Percentiles rank a stretch among this genome's conserved stretches.
These are phyloP conservation scores for Macroteleia sp. DNA, from an alignment of 2,888 invertebrate species.

Conservation along the genomic window DNA sequence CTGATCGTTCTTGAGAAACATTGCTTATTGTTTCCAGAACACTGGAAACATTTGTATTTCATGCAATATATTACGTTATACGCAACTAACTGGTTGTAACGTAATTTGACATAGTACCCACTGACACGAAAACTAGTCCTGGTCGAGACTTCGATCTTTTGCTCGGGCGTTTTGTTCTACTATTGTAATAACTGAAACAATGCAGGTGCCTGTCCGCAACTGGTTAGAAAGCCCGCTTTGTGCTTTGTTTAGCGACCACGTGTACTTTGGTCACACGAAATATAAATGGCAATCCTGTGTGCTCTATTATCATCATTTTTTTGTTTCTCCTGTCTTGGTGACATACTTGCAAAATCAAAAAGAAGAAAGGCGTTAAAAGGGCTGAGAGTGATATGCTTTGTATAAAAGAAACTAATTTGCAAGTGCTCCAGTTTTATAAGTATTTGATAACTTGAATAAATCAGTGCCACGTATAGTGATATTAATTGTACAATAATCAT, in stretches of 20 bases:
- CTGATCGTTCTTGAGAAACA: constrained; percentile 34
- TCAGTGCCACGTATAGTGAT: background rate
- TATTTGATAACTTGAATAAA: background rate
- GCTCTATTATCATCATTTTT: constrained; percentile 31
- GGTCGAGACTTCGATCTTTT: constrained; percentile 73
- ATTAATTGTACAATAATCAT: constrained; percentile 31
- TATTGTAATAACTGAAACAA: constrained; percentile 81
- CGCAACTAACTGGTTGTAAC: constrained; percentile 13
- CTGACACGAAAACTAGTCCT: constrained; percentile 46
- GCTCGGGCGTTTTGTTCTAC: constrained; percentile 76
- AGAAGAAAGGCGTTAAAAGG: constrained; percentile 24
- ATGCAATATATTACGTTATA: constrained; percentile 37
- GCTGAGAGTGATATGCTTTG: constrained; percentile 41
- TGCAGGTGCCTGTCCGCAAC: constrained; percentile 55
- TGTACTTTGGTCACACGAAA: constrained; percentile 38
- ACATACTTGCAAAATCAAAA: constrained; percentile 31
- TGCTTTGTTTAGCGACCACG: constrained; percentile 39
- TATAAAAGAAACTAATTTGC: constrained; percentile 43
- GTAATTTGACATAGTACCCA: constrained; percentile 35
- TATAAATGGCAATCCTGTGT: constrained; percentile 36
- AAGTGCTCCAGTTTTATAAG: background rate
- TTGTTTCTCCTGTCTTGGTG: constrained; percentile 41
- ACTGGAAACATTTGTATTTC: constrained; percentile 47
- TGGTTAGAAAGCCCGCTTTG: constrained; percentile 27
- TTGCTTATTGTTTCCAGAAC: constrained; percentile 39